Conservation (phyloP, 2,113 vertebrate species). For the Melanocharis versteri region DNA sequence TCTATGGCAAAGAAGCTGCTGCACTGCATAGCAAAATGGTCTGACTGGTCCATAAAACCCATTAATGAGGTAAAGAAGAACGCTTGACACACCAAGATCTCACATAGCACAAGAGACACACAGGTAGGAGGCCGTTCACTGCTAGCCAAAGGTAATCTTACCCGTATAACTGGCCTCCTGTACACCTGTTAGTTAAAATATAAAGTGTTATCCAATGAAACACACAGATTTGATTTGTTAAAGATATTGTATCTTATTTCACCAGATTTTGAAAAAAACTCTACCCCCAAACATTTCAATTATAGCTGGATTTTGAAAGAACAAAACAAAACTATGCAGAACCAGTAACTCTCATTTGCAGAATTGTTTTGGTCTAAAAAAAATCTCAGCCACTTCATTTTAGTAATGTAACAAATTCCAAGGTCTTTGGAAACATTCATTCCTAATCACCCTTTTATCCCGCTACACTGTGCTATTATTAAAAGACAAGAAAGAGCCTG, state of each 20-base stretch:
- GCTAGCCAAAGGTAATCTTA: constrained; percentile 77
- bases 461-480: background rate
- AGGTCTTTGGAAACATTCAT: background rate
- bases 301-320: background rate
- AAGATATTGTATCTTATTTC: background rate
- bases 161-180: constrained; percentile 83
- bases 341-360: background rate
- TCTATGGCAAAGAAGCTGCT: constrained; percentile 71
- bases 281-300: background rate
- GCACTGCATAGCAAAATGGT: constrained; percentile 66
- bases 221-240: background rate
- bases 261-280: background rate
- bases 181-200: constrained; percentile 87
- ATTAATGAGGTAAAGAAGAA: constrained; percentile 63
- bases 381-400: background rate
- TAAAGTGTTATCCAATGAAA: constrained; percentile 69
- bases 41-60: constrained; percentile 58
- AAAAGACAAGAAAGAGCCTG: background rate
- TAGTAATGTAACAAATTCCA: background rate
- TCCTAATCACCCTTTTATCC: background rate
- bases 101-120: constrained; percentile 74
- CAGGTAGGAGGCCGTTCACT: constrained; percentile 68
- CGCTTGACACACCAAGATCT: constrained; percentile 57
- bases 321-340: background rate
- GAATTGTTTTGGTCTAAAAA: background rate